phyloP scores from a whole-genome alignment of 1,140 invertebrate genomes.

The Brachionus rubens region DNA sequence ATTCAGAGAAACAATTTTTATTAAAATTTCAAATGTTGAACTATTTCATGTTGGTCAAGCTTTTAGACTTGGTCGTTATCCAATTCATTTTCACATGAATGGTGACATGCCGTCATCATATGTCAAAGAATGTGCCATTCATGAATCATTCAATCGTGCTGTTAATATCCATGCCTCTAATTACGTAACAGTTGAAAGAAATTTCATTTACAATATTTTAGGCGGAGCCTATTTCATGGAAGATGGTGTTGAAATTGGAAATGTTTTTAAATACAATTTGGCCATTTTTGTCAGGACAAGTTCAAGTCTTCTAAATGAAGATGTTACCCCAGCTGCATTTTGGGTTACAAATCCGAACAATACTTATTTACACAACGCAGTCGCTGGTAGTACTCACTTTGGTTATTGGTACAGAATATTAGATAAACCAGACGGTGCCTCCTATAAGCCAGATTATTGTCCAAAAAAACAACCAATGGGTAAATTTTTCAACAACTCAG shows the following conservation, averaged over 20 bases:
- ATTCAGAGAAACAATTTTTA: neutral
- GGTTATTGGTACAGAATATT: conserved; percentile 57
- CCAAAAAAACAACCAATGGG: conserved; percentile 51
- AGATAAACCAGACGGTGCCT: conserved; percentile 55
- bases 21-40: conserved; percentile 43
- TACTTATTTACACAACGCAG: conserved; percentile 53
- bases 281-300: conserved; percentile 54
- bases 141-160: conserved; percentile 57
- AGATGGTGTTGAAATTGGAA: conserved; percentile 57
- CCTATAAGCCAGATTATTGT: conserved; percentile 51
- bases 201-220: conserved; percentile 51
- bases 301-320: conserved; percentile 58
- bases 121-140: conserved; percentile 53
- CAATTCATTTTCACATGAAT: conserved; percentile 57
- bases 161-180: conserved; percentile 56
- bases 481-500: conserved; percentile 55
- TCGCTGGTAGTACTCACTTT: conserved; percentile 58
- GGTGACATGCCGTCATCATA: conserved; percentile 54
- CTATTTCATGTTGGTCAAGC: conserved; percentile 54
- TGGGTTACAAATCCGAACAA: conserved; percentile 58
- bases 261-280: conserved; percentile 55
- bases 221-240: conserved; percentile 59
- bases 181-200: conserved; percentile 48
- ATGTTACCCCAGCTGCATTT: conserved; percentile 56
- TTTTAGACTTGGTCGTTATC: conserved; percentile 58